Evolutionary conservation across 2,797 vertebrate genomes (phyloP), one percentile per base, ranked within the genome.

Genomic region (Percopsis omiscomaycus): DNA sequence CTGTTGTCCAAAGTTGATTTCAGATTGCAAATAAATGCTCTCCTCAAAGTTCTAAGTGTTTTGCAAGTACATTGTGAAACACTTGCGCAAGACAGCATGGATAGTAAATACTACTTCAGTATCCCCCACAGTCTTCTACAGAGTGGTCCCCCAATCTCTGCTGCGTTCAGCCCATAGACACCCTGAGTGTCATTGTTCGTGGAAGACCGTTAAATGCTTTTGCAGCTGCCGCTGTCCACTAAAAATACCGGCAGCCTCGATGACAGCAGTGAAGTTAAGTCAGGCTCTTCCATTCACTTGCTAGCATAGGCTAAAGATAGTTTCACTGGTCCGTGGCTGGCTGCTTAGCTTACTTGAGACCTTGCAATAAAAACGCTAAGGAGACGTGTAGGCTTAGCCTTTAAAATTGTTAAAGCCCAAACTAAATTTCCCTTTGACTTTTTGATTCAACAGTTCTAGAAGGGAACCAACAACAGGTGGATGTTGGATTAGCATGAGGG

Each of bases 201-300:
- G 80, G 89, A 92, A 87, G 88, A 89, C 88, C 76, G 82, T 90
- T 94, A 92, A 93, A 94, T 92, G 92, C 89, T 93, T 93, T 90
- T 89, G 89, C 93, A 94, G 93, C 93, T 94, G 93, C 89, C 90
- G 89, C 90, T 81, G 89, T 86, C 91, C 90, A 86, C 91, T 94
- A 94, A 93, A 93, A 94, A 93, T 94, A 94, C 92, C 83, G 82
- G 77, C 88, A 81, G 91, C 88, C 89, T 87, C 75, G 87, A 93
- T 92, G 92, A 93, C 92, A 94, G 93, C 90, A 89, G 89, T 85
- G 85, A 80, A 89, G 91, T 93, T 92, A 93, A 94, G 91, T 88
- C 84, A 79, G 82, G 83, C 89, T 89, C 91, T 91, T 90, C 89
- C 93, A 92, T 91, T 92, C 92, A 92, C 84, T 92, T 91, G 92